Evolutionary conservation across 2,888 invertebrate species (phyloP), one percentile per base, ranked within the genome.

Genomic region (Leptinotarsa tumamoca): DNA sequence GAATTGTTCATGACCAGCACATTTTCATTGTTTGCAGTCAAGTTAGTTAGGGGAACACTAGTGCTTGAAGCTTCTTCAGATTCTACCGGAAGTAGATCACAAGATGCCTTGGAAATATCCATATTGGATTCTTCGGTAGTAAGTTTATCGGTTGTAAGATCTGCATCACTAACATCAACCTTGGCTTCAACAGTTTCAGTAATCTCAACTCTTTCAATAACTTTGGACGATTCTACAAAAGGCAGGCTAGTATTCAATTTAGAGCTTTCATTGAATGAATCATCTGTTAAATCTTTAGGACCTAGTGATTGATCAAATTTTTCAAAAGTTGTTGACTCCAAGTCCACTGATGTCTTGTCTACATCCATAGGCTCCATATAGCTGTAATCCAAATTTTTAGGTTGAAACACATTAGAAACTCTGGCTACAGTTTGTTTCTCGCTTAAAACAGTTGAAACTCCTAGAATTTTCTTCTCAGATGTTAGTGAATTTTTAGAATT

Each of bases 341-440:
- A 67, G 27, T 67, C 56, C 2, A 74, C 51, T 10, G 66, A 15
- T 27, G 68, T 71, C 52, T 76, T 78, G 73, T 83, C 83, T 3
- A 83, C 81, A 54, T 82, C 82, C 83, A 83, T 83, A 4, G 82
- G 81, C 75, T 83, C 82, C 23, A 72, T 54, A 70, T 81, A 82
- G 72, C 82, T 82, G 27, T 67, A 75, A 1, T 82, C 79, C 4
- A 73, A 73, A 56, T 76, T 75, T 67, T 79, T 81, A 7, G 82
- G 80, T 17, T 77, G 76, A 68, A 83, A 82, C 14, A 82, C 83
- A 72, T 82, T 79, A 15, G 81, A 79, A 58, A 80, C 76, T 68
- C 81, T 76, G 67, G 70, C 67, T n/a, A 68, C 54, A 56, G 68
- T 50, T 67, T 52, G 71, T 54, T 67, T 71, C 4, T 67, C 74